Base-by-base conservation (phyloP, 2,888 invertebrate species). In the Campoplex capitator region DNA sequence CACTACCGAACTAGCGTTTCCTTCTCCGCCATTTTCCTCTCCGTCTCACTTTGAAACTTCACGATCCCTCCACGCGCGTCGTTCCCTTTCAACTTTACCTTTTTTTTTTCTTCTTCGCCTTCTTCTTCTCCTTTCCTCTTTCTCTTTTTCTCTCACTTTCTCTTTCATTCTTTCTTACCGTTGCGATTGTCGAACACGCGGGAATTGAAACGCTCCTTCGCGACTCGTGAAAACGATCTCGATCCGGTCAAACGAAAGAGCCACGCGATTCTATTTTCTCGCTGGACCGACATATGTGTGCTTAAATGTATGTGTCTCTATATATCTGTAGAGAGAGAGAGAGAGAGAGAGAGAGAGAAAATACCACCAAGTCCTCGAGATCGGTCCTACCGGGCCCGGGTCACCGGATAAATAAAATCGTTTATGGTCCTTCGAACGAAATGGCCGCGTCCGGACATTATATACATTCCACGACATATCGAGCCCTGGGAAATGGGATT, bases 171-270 rank as follows among this genome's bases (percentile, higher is more conserved):
- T 86, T 73, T 51, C 70, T 74, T 48, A 76, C 81, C 65, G 73
- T 77, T 85, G 73, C 80, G 80, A 82, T 82, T 70, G 84, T 82
- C 75, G 82, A 82, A 82, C 81, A 88, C 90, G 88, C 91, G 92
- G 90, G 93, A 93, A 94, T 94, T 94, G 94, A 94, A 94, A 94
- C 91, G 90, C 90, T 88, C 75, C 78, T 78, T 35, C 84, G 78
- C 88, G 83, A 85, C 84, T 88, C 84, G 77, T 81, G 81, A 88
- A 88, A 83, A 89, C 92, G 90, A 91, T 92, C 91, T 91, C 91
- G 91, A 93, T 92, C 88, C 88, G 89, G 89, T 88, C 88, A 87
- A 88, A 88, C 88, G 83, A 85, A 89, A 88, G 83, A 83, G 81
- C 75, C 85, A 77, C 87, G 88, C 91, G 89, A 92, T 92, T 92